Conservation (phyloP, 2,797 vertebrate genomes). For the Alectoris magna region DNA sequence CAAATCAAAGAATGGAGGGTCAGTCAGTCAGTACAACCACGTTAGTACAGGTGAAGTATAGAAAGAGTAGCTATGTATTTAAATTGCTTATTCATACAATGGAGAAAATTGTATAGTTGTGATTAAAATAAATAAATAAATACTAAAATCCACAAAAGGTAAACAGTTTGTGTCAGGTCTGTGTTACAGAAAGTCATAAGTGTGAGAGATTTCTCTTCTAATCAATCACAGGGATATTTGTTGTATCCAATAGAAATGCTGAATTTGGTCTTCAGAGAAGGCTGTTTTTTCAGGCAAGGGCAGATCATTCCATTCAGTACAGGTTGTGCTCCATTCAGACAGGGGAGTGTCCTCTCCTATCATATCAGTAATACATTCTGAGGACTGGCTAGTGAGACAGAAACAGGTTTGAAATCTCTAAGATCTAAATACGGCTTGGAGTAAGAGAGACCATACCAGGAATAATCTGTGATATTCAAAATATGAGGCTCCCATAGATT, state of each 20-base stretch:
- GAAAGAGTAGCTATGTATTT: background rate
- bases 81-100: background rate
- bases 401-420: background rate
- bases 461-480: background rate
- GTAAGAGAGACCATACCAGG: background rate
- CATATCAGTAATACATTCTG: background rate
- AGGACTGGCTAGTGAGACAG: background rate
- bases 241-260: background rate
- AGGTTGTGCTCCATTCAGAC: rapidly evolving
- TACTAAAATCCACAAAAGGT: background rate
- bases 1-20: background rate
- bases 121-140: background rate
- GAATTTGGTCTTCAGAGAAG: background rate
- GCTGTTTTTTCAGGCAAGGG: background rate
- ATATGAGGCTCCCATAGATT: background rate
- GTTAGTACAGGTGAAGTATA: background rate
- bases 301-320: background rate
- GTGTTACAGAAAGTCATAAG: background rate
- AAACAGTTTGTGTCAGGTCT: background rate
- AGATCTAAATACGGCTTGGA: background rate
- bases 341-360: background rate
- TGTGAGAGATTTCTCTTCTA: background rate
- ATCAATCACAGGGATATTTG: background rate
- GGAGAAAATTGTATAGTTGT: background rate
- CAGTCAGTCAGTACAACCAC: background rate